Evolutionary conservation across 2,888 invertebrate genomes (phyloP).

Genomic region (Anaspis maculata): DNA sequence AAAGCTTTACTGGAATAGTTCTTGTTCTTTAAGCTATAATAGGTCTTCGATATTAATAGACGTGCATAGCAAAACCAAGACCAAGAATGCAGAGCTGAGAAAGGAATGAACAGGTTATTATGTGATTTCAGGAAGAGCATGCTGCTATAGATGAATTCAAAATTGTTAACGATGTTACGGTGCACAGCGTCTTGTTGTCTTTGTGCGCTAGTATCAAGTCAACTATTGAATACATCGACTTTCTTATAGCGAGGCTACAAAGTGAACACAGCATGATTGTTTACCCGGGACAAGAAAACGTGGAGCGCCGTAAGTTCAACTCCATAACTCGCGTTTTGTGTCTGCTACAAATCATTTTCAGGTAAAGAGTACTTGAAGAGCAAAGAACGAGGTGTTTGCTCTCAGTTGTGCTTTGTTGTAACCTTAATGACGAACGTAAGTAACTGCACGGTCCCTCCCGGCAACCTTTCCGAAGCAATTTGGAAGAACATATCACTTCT

Average conservation of each 20-base stretch:
- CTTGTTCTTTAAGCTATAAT: too few species aligned
- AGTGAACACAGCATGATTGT: slow-evolving; percentile 36
- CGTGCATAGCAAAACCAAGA: too few species aligned
- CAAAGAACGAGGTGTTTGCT: slow-evolving; percentile 50
- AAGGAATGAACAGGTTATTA: too few species aligned
- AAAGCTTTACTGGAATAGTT: too few species aligned
- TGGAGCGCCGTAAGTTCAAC: slow-evolving; percentile 31
- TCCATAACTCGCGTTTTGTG: too few species aligned
- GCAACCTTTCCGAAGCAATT: slow-evolving; percentile 46
- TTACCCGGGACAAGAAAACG: slow-evolving; percentile 29
- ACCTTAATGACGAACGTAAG: slow-evolving; percentile 46
- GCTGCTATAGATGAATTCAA: slow-evolving; percentile 30
- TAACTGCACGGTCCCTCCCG: slow-evolving; percentile 46
- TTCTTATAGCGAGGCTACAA: slow-evolving; percentile 36
- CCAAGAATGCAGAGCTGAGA: too few species aligned
- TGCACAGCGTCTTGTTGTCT: slow-evolving; percentile 33
- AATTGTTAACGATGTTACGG: slow-evolving; percentile 37
- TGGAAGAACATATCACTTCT: slow-evolving; percentile 49
- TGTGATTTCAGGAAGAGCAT: slow-evolving; percentile 32
- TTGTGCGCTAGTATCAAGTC: slow-evolving; percentile 38
- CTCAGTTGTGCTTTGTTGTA: slow-evolving; percentile 49
- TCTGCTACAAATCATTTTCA: slow-evolving; percentile 1
- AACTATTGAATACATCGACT: slow-evolving; percentile 40
- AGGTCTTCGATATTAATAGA: too few species aligned
- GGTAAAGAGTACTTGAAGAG: slow-evolving; percentile 37